These are phyloP conservation scores for Trichogramma pretiosum DNA, from an alignment of 1,140 invertebrate genomes.

Conservation along the genomic window DNA sequence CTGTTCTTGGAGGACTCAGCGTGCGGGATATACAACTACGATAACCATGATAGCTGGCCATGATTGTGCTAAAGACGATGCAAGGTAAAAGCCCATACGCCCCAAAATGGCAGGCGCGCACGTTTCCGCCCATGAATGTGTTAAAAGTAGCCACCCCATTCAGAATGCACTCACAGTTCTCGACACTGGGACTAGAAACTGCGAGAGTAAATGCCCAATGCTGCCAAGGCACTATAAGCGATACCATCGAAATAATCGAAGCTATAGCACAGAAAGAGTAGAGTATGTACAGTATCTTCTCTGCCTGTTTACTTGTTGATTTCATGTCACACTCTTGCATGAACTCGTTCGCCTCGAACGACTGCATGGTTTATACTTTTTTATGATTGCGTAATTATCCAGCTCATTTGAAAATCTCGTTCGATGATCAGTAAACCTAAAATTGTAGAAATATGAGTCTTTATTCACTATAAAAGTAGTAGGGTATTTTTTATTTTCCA, in stretches of 20 bases:
- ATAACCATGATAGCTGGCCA: constrained; percentile 57
- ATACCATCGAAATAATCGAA: constrained; percentile 47
- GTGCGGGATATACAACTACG: constrained; percentile 53
- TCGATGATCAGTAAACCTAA: too few species aligned
- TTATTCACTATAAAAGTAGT: too few species aligned
- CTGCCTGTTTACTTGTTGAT: constrained; percentile 31
- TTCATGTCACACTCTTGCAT: not conserved
- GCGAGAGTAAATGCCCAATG: constrained; percentile 59
- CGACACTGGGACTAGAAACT: constrained; percentile 49
- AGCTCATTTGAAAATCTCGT: too few species aligned
- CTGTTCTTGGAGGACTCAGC: constrained; percentile 29
- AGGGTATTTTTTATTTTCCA: too few species aligned
- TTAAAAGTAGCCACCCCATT: constrained; percentile 51
- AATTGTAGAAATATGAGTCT: too few species aligned
- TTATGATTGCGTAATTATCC: too few species aligned
- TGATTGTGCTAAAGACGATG: constrained; percentile 46
- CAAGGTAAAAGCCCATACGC: constrained; percentile 51
- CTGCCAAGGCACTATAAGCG: constrained; percentile 52
- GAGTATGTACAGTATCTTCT: constrained; percentile 45
- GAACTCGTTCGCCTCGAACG: not conserved
- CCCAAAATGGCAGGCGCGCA: constrained; percentile 53
- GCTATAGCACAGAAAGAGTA: constrained; percentile 46
- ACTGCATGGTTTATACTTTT: too few species aligned
- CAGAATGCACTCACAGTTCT: constrained; percentile 61
- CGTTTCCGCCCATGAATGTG: constrained; percentile 57